Percentiles rank a stretch among this genome's conserved stretches.
Evolutionary conservation across 2,888 invertebrate species (phyloP).

Genomic region (Sphaerophoria taeniata): DNA sequence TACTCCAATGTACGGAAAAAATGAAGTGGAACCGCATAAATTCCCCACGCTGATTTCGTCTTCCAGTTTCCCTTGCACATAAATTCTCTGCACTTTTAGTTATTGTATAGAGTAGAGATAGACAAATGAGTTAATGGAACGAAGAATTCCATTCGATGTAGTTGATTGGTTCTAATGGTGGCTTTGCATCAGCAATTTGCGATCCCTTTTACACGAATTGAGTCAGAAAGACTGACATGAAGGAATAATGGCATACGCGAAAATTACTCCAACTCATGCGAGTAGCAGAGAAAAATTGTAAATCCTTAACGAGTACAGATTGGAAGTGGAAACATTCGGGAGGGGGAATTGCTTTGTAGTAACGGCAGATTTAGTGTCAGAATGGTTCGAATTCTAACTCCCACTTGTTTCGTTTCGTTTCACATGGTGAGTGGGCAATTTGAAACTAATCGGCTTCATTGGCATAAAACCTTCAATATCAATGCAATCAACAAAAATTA

Average conservation of each 20-base stretch:
- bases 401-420: slow-evolving; percentile 2
- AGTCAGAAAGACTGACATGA: slow-evolving; percentile 33
- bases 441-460: background rate
- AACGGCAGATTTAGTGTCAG: background rate
- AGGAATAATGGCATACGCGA: slow-evolving; percentile 56
- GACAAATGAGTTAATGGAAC: slow-evolving; percentile 73
- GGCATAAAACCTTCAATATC: slow-evolving; percentile 11
- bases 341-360: background rate
- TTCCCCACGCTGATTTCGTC: no score
- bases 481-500: slow-evolving; percentile 1
- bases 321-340: slow-evolving; percentile 2
- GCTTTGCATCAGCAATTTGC: slow-evolving; percentile 69
- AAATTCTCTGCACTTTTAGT: slow-evolving; percentile 49
- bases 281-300: slow-evolving; percentile 46
- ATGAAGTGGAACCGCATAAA: no score
- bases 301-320: slow-evolving; percentile 32
- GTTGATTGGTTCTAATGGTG: slow-evolving; percentile 71
- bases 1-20: no score
- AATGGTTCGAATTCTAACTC: background rate
- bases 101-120: no score
- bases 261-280: slow-evolving; percentile 49
- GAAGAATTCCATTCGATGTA: slow-evolving; percentile 70
- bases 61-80: slow-evolving; percentile 13
- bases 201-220: slow-evolving; percentile 47
- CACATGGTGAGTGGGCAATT: background rate